These are phyloP conservation scores for Hirtodrosophila histrioides DNA, from an alignment of 2,888 invertebrate genomes.

Conservation along the genomic window DNA sequence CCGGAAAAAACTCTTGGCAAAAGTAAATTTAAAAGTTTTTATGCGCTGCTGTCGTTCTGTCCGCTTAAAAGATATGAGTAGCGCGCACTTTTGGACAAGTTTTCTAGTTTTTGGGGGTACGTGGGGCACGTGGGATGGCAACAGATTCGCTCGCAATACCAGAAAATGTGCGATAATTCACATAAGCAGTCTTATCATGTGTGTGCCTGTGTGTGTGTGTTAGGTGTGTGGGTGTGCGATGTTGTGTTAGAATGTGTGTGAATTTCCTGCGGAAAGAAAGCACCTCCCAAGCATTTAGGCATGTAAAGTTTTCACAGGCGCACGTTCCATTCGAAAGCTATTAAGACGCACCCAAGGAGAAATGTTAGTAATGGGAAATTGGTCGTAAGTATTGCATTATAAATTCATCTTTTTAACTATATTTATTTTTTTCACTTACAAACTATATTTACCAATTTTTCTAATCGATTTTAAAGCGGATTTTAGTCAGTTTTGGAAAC, in stretches of 20 bases:
- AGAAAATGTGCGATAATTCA: constrained; percentile 80
- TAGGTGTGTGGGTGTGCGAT: constrained; percentile 17
- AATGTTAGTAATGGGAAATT: constrained; percentile 36
- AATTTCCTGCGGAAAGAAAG: constrained; percentile 70
- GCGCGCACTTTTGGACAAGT: constrained; percentile 76
- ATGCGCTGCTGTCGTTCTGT: constrained; percentile 22
- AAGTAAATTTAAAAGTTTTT: constrained; percentile 79
- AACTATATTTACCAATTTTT: too few species aligned
- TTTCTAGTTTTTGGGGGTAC: constrained; percentile 64
- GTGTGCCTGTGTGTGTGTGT: constrained; percentile 24
- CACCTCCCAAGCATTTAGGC: constrained; percentile 73
- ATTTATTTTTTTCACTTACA: too few species aligned
- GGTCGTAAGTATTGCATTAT: neutral
- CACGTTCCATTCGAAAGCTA: constrained; percentile 76
- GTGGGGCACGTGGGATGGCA: constrained; percentile 21
- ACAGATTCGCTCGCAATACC: constrained; percentile 55
- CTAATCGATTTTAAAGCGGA: too few species aligned
- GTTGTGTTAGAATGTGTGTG: constrained; percentile 38
- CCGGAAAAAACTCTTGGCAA: constrained; percentile 76
- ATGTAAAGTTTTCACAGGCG: constrained; percentile 68
- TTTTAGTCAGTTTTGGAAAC: too few species aligned
- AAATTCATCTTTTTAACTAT: too few species aligned
- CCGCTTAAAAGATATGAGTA: constrained; percentile 65
- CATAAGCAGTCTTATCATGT: constrained; percentile 75
- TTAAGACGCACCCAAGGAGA: constrained; percentile 48